Evolutionary conservation across 2,113 vertebrate species (phyloP).

Genomic region (Heterotilapia buettikoferi): DNA sequence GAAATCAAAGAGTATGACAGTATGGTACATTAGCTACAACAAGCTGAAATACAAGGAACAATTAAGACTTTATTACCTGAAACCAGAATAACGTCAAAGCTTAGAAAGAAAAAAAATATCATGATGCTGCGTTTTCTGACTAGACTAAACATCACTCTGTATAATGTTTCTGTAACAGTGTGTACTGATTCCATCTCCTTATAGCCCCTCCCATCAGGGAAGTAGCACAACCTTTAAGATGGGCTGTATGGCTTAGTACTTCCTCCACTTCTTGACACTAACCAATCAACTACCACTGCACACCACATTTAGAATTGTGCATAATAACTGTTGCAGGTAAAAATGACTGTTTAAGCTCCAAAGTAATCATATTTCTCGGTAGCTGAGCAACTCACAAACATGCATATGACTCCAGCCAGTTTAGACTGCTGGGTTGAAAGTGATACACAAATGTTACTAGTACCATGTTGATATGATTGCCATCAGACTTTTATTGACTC

Average conservation of each 20-base stretch:
- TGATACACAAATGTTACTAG: rapidly evolving
- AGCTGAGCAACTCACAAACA: background rate
- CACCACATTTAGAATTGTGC: background rate
- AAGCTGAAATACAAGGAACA: background rate
- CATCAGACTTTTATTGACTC: background rate
- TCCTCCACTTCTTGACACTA: background rate
- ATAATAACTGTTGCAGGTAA: background rate
- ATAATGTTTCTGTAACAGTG: background rate
- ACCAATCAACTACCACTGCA: background rate
- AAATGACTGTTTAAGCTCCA: background rate
- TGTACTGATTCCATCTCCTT: background rate
- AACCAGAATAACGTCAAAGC: background rate
- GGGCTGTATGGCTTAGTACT: background rate
- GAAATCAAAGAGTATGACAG: no score
- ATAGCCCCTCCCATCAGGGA: rapidly evolving
- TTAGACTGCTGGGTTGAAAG: background rate
- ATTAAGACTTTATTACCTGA: background rate
- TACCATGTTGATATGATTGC: background rate
- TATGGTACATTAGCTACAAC: no score
- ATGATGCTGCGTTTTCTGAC: background rate
- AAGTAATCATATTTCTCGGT: rapidly evolving
- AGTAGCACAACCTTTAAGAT: background rate
- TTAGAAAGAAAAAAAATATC: background rate
- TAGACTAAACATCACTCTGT: background rate
- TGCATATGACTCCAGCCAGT: background rate